Percentiles rank a stretch among this genome's conserved stretches.
Evolutionary conservation across 2,888 invertebrate species (phyloP).

Genomic region (Cremastobaeus sp.): DNA sequence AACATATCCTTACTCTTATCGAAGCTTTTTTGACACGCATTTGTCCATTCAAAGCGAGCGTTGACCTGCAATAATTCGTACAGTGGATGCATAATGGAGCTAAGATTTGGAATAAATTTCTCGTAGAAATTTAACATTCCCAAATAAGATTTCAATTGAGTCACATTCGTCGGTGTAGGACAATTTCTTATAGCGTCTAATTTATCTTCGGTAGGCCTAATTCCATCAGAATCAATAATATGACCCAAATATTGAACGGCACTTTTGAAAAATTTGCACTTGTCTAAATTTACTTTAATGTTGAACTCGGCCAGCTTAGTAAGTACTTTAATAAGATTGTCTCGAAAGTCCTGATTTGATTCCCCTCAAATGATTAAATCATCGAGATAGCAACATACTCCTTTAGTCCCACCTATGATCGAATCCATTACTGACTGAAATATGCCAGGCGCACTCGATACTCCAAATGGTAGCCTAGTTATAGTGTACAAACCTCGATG

Average conservation of each 20-base stretch:
- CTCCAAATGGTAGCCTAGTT: slow-evolving; percentile 31
- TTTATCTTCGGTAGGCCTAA: slow-evolving; percentile 14
- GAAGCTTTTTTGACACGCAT: slow-evolving; percentile 19
- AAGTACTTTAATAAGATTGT: slow-evolving; percentile 36
- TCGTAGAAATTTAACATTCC: slow-evolving; percentile 70
- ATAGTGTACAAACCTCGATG: slow-evolving; percentile 25
- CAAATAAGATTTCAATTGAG: slow-evolving; percentile 64
- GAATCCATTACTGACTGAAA: slow-evolving; percentile 34
- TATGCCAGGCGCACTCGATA: slow-evolving; percentile 16
- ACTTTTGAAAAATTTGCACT: slow-evolving; percentile 15
- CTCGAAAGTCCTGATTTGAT: slow-evolving; percentile 7
- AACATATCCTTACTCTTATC: slow-evolving; percentile 32
- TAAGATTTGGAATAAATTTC: slow-evolving; percentile 58
- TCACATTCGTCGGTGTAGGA: slow-evolving; percentile 13
- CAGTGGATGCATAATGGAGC: neutral
- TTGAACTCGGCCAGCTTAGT: slow-evolving; percentile 27
- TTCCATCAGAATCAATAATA: slow-evolving; percentile 1
- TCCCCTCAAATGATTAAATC: slow-evolving; percentile 23
- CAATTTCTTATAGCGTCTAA: too few species aligned
- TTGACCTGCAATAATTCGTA: slow-evolving; percentile 1
- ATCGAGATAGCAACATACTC: slow-evolving; percentile 75
- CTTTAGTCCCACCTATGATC: slow-evolving; percentile 17
- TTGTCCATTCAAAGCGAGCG: slow-evolving; percentile 14
- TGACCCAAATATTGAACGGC: slow-evolving; percentile 17
- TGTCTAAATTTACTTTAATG: slow-evolving; percentile 1